Conservation (phyloP, 2,113 vertebrate genomes). For the Panthera tigris region DNA sequence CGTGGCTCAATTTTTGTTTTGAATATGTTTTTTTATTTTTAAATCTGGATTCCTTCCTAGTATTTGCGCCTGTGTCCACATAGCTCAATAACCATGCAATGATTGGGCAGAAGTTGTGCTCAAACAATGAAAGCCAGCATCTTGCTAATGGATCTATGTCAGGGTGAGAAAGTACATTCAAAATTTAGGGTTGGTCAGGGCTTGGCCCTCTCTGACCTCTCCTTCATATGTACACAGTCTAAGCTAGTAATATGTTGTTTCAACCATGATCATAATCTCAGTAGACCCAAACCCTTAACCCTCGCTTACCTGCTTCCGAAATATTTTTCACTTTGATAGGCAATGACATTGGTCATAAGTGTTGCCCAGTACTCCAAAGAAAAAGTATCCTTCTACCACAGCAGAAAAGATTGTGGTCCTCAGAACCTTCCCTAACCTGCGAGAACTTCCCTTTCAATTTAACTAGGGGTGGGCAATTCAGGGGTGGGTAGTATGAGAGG, state of each 20-base stretch:
- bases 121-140: not conserved
- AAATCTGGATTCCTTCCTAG: not conserved
- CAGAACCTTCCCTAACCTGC: not conserved
- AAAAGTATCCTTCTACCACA: not conserved
- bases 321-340: not conserved
- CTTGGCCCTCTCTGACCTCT: not conserved
- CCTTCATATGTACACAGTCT: not conserved
- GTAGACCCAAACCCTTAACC: not conserved
- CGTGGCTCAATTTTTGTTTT: not conserved
- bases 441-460: accelerated
- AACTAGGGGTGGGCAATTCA: accelerated
- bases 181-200: not conserved
- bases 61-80: not conserved
- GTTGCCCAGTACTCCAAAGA: not conserved
- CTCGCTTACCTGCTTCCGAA: not conserved
- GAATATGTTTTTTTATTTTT: not conserved
- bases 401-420: not conserved
- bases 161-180: not conserved
- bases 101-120: not conserved
- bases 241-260: not conserved
- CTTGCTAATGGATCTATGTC: not conserved
- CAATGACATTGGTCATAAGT: not conserved
- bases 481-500: not conserved
- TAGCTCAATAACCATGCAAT: not conserved
- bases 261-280: not conserved